These are phyloP conservation scores for Pachyuromys duprasi DNA, from an alignment of 2,797 vertebrate species.

Conservation along the genomic window DNA sequence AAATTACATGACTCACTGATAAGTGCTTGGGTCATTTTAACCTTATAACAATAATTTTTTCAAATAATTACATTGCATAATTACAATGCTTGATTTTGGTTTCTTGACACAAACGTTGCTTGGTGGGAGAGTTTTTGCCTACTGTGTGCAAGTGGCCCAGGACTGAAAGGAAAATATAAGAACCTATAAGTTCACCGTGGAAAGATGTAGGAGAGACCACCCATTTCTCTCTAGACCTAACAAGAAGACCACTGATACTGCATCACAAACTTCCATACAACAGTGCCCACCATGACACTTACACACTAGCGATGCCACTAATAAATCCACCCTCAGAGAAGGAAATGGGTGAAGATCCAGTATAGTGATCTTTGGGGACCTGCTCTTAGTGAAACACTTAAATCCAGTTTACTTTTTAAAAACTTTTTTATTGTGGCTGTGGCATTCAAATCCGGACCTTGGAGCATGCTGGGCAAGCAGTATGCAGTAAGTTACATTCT, in stretches of 20 bases:
- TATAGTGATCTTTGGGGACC: neutral
- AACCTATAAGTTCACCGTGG: neutral
- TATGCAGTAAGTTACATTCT: neutral
- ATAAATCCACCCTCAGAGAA: neutral
- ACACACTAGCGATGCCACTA: fast-evolving
- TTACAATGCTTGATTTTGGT: neutral
- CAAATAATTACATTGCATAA: neutral
- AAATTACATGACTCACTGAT: neutral
- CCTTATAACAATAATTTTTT: neutral
- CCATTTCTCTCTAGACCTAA: neutral
- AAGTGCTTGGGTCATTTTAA: neutral
- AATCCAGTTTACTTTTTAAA: neutral
- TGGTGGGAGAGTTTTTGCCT: neutral
- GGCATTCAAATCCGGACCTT: no score
- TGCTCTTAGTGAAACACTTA: neutral
- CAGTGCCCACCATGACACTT: neutral
- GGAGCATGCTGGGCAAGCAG: no score
- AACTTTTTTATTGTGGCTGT: neutral
- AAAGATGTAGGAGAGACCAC: neutral
- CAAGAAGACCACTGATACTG: neutral
- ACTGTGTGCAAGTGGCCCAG: neutral
- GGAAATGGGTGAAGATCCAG: neutral
- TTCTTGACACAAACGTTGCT: neutral
- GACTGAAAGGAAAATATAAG: neutral
- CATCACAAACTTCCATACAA: neutral